A percentile compares a stretch with the other conserved stretches of the same genome.
Evolutionary conservation across 1,140 invertebrate species (phyloP).

Genomic region (Drosophila rufa): DNA sequence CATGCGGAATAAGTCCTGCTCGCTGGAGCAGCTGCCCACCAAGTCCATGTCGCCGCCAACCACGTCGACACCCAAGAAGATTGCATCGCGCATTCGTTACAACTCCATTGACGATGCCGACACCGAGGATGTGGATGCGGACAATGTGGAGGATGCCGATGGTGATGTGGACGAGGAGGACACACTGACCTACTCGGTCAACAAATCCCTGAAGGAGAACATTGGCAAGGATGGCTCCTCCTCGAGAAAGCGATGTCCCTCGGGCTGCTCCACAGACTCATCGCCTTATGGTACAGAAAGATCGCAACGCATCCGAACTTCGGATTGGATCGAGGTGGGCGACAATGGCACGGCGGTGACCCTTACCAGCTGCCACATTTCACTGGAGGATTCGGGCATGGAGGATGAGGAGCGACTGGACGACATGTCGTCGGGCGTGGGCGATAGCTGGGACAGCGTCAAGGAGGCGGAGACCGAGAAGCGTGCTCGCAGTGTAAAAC

Average conservation of each 20-base stretch:
- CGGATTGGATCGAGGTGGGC: constrained; percentile 84
- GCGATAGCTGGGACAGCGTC: constrained; percentile 85
- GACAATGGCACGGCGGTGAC: constrained; percentile 84
- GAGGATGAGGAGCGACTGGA: constrained; percentile 84
- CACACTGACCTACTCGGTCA: constrained; percentile 65
- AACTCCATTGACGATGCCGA: constrained; percentile 77
- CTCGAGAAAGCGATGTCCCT: constrained; percentile 77
- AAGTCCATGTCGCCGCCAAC: constrained; percentile 26
- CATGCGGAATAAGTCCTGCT: constrained; percentile 79
- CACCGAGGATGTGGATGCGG: constrained; percentile 78
- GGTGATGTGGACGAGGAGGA: constrained; percentile 73
- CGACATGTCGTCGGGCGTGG: constrained; percentile 84
- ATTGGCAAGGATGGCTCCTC: constrained; percentile 42
- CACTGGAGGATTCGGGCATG: constrained; percentile 83
- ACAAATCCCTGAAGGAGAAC: constrained; percentile 63
- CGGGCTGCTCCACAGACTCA: constrained; percentile 84
- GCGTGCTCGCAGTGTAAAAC: constrained; percentile 74
- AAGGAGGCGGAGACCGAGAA: constrained; percentile 83
- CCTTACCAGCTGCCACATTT: constrained; percentile 83
- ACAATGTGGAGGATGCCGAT: constrained; percentile 79
- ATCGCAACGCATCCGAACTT: constrained; percentile 81
- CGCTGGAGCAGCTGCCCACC: constrained; percentile 76
- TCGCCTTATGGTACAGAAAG: constrained; percentile 84
- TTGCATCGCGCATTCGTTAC: constrained; percentile 60
- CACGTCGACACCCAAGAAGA: constrained; percentile 45